These are phyloP conservation scores for Micrasema longulum DNA, from an alignment of 1,140 invertebrate genomes.

Conservation along the genomic window DNA sequence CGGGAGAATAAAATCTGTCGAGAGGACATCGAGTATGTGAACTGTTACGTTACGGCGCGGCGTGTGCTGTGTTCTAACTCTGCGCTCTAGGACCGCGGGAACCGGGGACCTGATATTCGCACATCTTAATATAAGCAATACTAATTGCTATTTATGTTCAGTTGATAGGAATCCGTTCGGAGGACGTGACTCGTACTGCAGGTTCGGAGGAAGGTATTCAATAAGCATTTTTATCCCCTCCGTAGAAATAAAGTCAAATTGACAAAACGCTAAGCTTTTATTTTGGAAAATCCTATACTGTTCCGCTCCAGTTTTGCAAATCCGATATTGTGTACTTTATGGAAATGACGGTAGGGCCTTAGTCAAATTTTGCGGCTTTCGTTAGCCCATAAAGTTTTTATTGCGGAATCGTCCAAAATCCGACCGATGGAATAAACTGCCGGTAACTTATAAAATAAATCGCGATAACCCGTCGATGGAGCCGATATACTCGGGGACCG, in stretches of 20 bases:
- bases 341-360: constrained; percentile 24
- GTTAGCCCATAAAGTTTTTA: constrained; percentile 32
- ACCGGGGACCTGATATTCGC: too few relatives aligned
- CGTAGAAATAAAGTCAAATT: neutral
- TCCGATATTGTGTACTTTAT: constrained; percentile 36
- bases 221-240: neutral
- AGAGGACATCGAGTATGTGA: too few relatives aligned
- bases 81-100: too few relatives aligned
- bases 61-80: too few relatives aligned
- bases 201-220: neutral
- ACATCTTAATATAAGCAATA: too few relatives aligned
- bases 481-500: constrained; percentile 6
- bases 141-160: too few relatives aligned
- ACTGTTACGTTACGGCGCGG: too few relatives aligned
- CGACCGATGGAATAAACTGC: constrained; percentile 12
- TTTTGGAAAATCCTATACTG: constrained; percentile 11
- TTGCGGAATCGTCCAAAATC: constrained; percentile 28
- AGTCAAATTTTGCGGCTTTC: constrained; percentile 33
- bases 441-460: constrained; percentile 15
- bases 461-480: constrained; percentile 26
- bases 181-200: too few relatives aligned
- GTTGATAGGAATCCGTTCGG: too few relatives aligned
- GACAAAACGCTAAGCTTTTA: neutral
- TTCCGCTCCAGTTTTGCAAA: neutral
- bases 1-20: too few relatives aligned